Evolutionary conservation across 2,113 vertebrate species (phyloP), one percentile per base, ranked within the genome.

Genomic region (Morone chrysops): DNA sequence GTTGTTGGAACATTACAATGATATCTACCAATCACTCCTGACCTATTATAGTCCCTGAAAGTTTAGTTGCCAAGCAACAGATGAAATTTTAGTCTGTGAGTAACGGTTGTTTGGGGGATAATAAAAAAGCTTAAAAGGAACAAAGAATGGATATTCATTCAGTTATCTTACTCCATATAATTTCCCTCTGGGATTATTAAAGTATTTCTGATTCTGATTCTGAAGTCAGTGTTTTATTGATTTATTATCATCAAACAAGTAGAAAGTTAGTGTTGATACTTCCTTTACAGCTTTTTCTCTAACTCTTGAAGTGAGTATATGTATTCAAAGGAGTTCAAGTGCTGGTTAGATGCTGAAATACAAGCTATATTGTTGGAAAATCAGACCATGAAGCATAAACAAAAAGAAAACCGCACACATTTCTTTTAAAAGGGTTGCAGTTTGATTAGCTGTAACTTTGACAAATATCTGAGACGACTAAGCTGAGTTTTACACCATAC

Each of bases 31-130:
- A 47, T 79, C 57, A 20, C 6, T 43, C 1, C 20, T 36, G 25
- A 16, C 36, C 6, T 2, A 31, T 25, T 25, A 25, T 31, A 31
- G 31, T 31, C 31, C 17, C 14, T 2, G 25, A 47, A 61, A 11
- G 17, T 61, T 68, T 56, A 22, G 83, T 82, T 86, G 76, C 80
- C 70, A 57, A 45, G 78, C 67, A 84, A 74, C 81, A 79, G 36
- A 66, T 69, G 3, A 50, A 66, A 82, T 12, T 62, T 4, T 63
- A 22, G 57, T 65, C 66, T 38, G 31, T n/a, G 48, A 17, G 41
- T 45, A 22, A 11, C 18, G 2, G 3, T 20, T 59, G 25, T n/a
- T 50, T 22, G 4, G 43, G 43, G 10, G 40, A 41, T 48, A 40
- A 74, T 41, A 63, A 62, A 71, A 51, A 18, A 4, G 3, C 2